These are phyloP conservation scores for Scolanthus callimorphus DNA, from an alignment of 92 coral and sea anemone species.

Conservation along the genomic window DNA sequence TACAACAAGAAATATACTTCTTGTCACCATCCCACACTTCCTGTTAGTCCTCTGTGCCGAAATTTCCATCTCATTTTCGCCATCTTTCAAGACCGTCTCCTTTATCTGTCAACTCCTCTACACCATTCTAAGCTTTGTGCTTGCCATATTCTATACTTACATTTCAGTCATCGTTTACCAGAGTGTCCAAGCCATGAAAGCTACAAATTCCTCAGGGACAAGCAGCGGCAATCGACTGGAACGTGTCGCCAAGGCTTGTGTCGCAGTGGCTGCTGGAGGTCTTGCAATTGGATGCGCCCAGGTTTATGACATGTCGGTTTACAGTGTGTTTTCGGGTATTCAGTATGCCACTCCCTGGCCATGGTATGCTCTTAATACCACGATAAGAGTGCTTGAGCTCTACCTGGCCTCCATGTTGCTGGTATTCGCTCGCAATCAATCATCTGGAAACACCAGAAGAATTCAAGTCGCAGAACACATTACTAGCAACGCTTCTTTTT, in stretches of 20 bases:
- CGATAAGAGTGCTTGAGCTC: slow-evolving; percentile 53
- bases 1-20: slow-evolving; percentile 54
- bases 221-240: slow-evolving; percentile 10
- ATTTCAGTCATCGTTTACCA: slow-evolving; percentile 32
- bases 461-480: too few species aligned
- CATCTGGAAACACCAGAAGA: not conserved
- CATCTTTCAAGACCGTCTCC: slow-evolving; percentile 23
- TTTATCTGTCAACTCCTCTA: slow-evolving; percentile 54
- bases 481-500: too few species aligned
- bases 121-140: slow-evolving; percentile 17
- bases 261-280: slow-evolving; percentile 47
- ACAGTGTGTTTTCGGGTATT: slow-evolving; percentile 31
- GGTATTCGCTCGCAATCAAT: slow-evolving; percentile 15
- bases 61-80: slow-evolving; percentile 32
- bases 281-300: slow-evolving; percentile 29
- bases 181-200: slow-evolving; percentile 5
- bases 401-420: slow-evolving; percentile 45
- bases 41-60: slow-evolving; percentile 49
- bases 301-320: slow-evolving; percentile 32
- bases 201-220: not conserved
- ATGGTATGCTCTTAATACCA: slow-evolving; percentile 65
- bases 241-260: slow-evolving; percentile 22
- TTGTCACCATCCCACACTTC: slow-evolving; percentile 43
- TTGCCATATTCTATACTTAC: slow-evolving; percentile 35
- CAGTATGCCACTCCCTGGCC: slow-evolving; percentile 61